Evolutionary conservation across 2,888 invertebrate genomes (phyloP).

Genomic region (Cheilosia impressa): DNA sequence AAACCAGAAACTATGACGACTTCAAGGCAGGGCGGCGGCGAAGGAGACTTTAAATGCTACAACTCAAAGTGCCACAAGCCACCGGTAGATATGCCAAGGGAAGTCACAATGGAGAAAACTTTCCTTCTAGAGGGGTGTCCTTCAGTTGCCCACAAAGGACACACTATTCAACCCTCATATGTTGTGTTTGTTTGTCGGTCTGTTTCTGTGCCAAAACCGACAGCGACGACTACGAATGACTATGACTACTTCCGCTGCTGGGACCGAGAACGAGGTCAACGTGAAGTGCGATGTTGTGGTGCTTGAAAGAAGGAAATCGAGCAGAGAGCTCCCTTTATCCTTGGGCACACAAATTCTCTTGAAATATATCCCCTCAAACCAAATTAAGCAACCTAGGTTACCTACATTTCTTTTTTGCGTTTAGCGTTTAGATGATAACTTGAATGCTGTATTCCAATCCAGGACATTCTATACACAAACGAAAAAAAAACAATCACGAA

Average conservation of each 20-base stretch:
- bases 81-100: background rate
- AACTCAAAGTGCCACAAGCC: constrained; percentile 59
- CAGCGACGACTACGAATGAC: constrained; percentile 48
- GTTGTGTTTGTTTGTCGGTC: constrained; percentile 27
- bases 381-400: background rate
- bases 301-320: constrained; percentile 51
- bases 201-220: constrained; percentile 60
- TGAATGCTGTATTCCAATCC: constrained; percentile 18
- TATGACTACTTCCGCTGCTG: constrained; percentile 58
- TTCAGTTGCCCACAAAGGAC: constrained; percentile 59
- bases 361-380: constrained; percentile 18
- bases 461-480: constrained; percentile 12
- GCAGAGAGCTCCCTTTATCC: constrained; percentile 49
- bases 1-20: constrained; percentile 46
- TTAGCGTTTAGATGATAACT: constrained; percentile 27
- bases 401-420: background rate
- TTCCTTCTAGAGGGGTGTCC: constrained; percentile 48
- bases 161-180: constrained; percentile 19
- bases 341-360: constrained; percentile 60
- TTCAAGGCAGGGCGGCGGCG: constrained; percentile 1
- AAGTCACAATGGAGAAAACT: constrained; percentile 26
- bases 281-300: constrained; percentile 37
- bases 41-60: constrained; percentile 53
- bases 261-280: constrained; percentile 62
- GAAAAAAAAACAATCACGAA: constrained; percentile 49